phyloP scores from a whole-genome alignment of 2,797 vertebrate genomes.

The Cyclopterus lumpus region DNA sequence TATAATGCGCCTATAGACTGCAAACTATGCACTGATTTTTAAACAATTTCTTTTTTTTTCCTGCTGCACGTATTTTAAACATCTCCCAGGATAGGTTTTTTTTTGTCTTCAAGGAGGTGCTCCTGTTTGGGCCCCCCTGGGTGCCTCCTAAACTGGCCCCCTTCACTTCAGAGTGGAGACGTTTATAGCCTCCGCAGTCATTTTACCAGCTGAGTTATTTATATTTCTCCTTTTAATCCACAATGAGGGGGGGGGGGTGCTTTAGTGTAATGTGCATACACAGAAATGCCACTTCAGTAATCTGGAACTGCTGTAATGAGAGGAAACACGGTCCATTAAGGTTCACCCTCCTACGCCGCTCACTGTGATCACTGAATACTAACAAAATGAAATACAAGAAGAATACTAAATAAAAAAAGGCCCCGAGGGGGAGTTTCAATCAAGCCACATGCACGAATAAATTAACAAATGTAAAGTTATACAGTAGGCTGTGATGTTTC shows the following conservation, averaged over 20 bases:
- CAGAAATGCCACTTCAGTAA: constrained; percentile 73
- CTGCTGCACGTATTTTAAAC: constrained; percentile 4
- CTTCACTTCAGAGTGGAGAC: constrained; percentile 42
- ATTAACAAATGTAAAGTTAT: constrained; percentile 10
- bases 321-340: constrained; percentile 66
- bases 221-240: constrained; percentile 49
- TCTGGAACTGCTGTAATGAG: constrained; percentile 72
- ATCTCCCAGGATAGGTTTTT: neutral
- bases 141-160: constrained; percentile 10
- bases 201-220: constrained; percentile 48
- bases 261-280: constrained; percentile 71
- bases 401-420: constrained; percentile 18
- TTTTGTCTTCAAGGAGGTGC: constrained; percentile 18
- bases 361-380: constrained; percentile 58
- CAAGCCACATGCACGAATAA: constrained; percentile 3
- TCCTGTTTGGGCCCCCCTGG: neutral
- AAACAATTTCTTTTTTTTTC: neutral
- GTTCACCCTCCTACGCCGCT: constrained; percentile 59
- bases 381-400: constrained; percentile 46
- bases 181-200: constrained; percentile 38
- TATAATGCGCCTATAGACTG: neutral
- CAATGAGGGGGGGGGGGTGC: constrained; percentile 68
- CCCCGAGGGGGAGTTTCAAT: neutral
- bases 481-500: neutral
- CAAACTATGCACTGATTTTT: neutral